Conservation (phyloP, 1,140 invertebrate species). For the Drosophila tristis region DNA sequence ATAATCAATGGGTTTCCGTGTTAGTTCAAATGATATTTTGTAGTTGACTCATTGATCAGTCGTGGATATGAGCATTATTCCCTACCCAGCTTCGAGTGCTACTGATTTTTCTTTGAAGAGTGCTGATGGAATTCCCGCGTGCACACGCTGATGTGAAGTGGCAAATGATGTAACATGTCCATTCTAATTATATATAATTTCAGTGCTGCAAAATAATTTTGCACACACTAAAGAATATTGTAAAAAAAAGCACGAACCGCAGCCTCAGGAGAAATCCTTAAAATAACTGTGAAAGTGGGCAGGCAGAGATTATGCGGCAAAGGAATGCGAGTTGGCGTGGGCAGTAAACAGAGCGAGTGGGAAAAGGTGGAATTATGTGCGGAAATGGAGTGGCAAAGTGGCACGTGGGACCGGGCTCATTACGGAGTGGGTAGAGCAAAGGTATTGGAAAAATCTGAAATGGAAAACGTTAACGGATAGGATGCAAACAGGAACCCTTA, state of each 20-base stretch:
- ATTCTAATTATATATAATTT: constrained; percentile 25
- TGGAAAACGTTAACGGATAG: too few relatives aligned
- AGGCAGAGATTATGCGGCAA: neutral
- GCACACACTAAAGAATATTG: too few relatives aligned
- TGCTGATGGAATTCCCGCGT: neutral
- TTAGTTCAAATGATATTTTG: neutral
- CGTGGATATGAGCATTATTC: too few relatives aligned
- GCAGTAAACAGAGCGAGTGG: too few relatives aligned
- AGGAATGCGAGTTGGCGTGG: neutral
- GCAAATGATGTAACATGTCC: constrained; percentile 23
- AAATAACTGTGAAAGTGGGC: neutral
- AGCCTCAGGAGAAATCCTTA: neutral
- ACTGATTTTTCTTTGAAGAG: neutral
- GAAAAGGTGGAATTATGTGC: too few relatives aligned
- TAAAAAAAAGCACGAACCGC: neutral
- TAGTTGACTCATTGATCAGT: neutral
- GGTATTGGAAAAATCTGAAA: too few relatives aligned
- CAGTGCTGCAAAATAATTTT: constrained; percentile 6
- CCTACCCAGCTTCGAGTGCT: too few relatives aligned
- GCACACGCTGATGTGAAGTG: constrained; percentile 9
- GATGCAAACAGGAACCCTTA: too few relatives aligned
- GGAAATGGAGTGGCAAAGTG: too few relatives aligned
- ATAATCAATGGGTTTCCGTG: neutral
- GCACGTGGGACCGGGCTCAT: too few relatives aligned
- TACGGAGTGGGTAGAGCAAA: too few relatives aligned